Evolutionary conservation across 1,140 invertebrate genomes (phyloP).

Genomic region (Stenopsyche tienmushanensis): DNA sequence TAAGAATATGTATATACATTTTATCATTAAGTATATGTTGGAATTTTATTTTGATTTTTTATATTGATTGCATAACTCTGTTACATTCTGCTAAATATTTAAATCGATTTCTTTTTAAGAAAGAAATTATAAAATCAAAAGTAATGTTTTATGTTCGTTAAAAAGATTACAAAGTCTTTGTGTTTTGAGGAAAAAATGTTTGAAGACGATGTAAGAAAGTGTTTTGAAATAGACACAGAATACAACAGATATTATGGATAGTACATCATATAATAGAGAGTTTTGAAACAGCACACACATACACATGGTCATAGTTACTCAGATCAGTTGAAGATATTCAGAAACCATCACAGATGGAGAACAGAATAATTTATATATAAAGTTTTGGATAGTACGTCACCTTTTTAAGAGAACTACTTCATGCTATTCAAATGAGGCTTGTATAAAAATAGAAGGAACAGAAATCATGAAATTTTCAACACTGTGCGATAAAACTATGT

Average conservation of each 20-base stretch:
- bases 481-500: slow-evolving; percentile 3
- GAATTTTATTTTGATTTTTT: too few relatives aligned
- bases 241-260: slow-evolving; percentile 38
- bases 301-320: slow-evolving; percentile 31
- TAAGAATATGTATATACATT: background rate
- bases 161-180: background rate
- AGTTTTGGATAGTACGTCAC: slow-evolving; percentile 65
- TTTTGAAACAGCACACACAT: slow-evolving; percentile 44
- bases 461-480: background rate
- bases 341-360: slow-evolving; percentile 23
- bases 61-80: slow-evolving; percentile 26
- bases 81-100: slow-evolving; percentile 37
- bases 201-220: background rate
- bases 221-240: slow-evolving; percentile 4
- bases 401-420: slow-evolving; percentile 46
- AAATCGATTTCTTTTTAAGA: slow-evolving; percentile 17
- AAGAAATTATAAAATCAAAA: background rate
- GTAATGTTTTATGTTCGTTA: too few relatives aligned
- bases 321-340: slow-evolving; percentile 28
- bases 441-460: slow-evolving; percentile 6
- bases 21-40: too few relatives aligned
- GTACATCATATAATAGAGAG: slow-evolving; percentile 29
- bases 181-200: background rate
- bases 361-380: slow-evolving; percentile 40
- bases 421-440: slow-evolving; percentile 23